Conservation (phyloP, 1,140 invertebrate genomes). For the Vanessa tameamea region DNA sequence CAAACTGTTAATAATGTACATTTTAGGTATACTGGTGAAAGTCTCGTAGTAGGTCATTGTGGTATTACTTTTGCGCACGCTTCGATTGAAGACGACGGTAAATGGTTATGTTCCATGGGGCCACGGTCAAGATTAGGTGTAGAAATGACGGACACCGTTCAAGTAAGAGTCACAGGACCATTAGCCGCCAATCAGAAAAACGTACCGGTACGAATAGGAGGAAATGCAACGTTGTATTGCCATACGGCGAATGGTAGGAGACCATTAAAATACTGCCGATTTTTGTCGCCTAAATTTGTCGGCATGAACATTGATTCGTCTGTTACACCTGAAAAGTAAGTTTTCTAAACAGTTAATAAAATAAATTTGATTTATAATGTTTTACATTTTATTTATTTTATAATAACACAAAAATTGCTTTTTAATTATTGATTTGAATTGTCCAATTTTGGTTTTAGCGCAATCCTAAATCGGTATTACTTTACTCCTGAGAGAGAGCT, state of each 20-base stretch:
- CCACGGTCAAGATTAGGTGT: conserved; percentile 51
- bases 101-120: conserved; percentile 76
- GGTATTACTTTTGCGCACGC: conserved; percentile 62
- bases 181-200: conserved; percentile 60
- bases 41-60: conserved; percentile 67
- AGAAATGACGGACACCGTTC: conserved; percentile 55
- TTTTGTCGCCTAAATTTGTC: conserved; percentile 53
- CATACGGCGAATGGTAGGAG: conserved; percentile 60
- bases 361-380: too few species aligned
- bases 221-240: conserved; percentile 57
- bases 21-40: conserved; percentile 63
- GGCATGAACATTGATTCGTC: conserved; percentile 59
- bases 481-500: conserved; percentile 56
- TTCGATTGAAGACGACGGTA: conserved; percentile 51
- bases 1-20: not conserved
- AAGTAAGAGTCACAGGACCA: conserved; percentile 64
- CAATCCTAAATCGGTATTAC: conserved; percentile 60
- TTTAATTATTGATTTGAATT: not conserved
- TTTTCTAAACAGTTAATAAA: conserved; percentile 1
- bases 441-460: conserved; percentile 44
- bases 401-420: too few species aligned
- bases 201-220: conserved; percentile 43
- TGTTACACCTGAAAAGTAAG: conserved; percentile 61
- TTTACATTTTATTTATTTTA: too few species aligned
- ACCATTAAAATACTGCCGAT: conserved; percentile 71